Base-by-base conservation (phyloP, 2,113 vertebrate genomes). In the Lophura nycthemera region DNA sequence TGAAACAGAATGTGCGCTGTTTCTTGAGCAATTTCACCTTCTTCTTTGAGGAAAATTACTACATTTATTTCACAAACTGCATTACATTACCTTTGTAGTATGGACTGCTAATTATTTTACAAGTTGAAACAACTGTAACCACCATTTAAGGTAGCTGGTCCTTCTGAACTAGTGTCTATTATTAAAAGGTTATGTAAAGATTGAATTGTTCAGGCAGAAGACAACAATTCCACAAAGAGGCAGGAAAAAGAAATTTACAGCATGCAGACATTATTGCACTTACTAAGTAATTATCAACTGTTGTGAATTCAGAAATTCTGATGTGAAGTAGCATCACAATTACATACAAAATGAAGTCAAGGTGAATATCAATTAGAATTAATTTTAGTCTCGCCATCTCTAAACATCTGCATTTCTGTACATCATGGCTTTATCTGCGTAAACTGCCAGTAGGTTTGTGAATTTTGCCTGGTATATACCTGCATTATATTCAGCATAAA, bases 271-370 rank as follows among this genome's bases (percentile, higher is more conserved):
- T 69, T 60, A 38, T 1, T 3, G 40, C 24, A 83, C 77, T 95
- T 76, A 79, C 77, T 77, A 43, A 30, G 43, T 74, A 89, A 95
- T 96, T 95, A 96, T n/a, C 83, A 93, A 74, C 88, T 65, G 82
- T 16, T 80, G 95, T 91, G 84, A 95, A 89, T 86, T 77, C 92
- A 90, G 75, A 78, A 93, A 91, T 81, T 77, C 63, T 73, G 48
- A 82, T 64, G 38, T 21, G 65, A 86, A 90, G 91, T 59, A 95
- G 79, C 73, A 64, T 8, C 86, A 89, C 91, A 95, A 93, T 89
- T 96, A 95, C 66, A 84, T 10, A 86, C 45, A 94, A 96, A 96
- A 94, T 71, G 52, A 96, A 95, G 92, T 94, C 90, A 95, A 96
- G 88, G 83, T 95, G 93, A 96, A 78, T 88, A 96, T 47, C 89